Conservation (phyloP, 2,113 vertebrate species). For the Misgurnus anguillicaudatus region DNA sequence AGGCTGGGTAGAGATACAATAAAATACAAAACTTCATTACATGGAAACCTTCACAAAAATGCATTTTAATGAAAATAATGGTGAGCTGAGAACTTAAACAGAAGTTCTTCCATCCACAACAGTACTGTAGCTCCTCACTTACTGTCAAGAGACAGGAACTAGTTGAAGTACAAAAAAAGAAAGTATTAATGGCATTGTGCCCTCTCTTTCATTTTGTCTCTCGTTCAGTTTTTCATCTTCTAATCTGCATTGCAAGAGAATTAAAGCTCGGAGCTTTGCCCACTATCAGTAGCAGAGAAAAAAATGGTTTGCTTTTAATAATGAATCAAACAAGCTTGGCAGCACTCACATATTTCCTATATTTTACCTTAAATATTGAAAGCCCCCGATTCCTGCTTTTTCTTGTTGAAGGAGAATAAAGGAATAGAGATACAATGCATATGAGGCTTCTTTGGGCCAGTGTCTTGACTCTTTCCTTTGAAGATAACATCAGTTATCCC, state of each 20-base stretch:
- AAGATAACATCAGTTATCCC: neutral
- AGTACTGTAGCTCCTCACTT: neutral
- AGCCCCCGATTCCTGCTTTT: slow-evolving; percentile 50
- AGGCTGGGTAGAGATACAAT: too few relatives aligned
- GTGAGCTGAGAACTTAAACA: too few relatives aligned
- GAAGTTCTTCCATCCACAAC: neutral
- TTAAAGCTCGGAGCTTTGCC: slow-evolving; percentile 64
- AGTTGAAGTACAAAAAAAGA: neutral
- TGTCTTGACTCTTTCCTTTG: slow-evolving; percentile 19
- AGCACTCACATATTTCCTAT: slow-evolving; percentile 55
- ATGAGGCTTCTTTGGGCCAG: neutral
- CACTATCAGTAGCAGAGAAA: slow-evolving; percentile 62
- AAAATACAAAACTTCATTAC: too few relatives aligned
- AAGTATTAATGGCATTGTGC: slow-evolving; percentile 13
- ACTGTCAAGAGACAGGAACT: neutral
- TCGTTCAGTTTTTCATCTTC: slow-evolving; percentile 56
- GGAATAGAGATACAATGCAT: neutral
- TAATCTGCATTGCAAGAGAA: slow-evolving; percentile 71
- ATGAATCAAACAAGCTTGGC: slow-evolving; percentile 68
- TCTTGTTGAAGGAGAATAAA: slow-evolving; percentile 34
- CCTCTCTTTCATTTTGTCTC: neutral
- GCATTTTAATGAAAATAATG: too few relatives aligned
- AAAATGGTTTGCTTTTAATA: slow-evolving; percentile 64
- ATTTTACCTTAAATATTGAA: slow-evolving; percentile 69
- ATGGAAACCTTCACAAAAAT: too few relatives aligned